phyloP scores from a whole-genome alignment of 1,140 invertebrate genomes.

The Drosophila athabasca region DNA sequence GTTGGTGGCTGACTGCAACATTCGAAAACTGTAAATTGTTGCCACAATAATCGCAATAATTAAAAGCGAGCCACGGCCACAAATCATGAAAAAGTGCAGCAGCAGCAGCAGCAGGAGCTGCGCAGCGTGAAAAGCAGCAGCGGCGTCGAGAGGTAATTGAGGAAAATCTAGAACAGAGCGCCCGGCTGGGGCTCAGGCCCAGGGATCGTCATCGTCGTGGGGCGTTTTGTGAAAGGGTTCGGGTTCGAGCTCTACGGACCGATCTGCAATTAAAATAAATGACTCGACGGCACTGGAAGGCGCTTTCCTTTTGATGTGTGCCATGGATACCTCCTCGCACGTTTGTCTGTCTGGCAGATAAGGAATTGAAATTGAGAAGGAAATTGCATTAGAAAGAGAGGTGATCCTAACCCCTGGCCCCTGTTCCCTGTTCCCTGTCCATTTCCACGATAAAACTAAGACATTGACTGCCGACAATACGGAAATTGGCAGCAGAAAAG shows the following conservation, averaged over 20 bases:
- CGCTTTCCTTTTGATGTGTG: not conserved
- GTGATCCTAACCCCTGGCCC: no score
- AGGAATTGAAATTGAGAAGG: not conserved
- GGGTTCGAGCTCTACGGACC: not conserved
- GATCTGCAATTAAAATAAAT: conserved; percentile 31
- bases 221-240: conserved; percentile 40
- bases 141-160: conserved; percentile 45
- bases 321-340: not conserved
- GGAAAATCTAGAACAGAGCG: conserved; percentile 61
- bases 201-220: conserved; percentile 27
- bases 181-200: conserved; percentile 12
- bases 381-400: no score
- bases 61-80: conserved; percentile 66
- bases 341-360: not conserved
- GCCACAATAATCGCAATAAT: conserved; percentile 79
- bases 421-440: no score
- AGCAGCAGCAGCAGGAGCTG: not conserved
- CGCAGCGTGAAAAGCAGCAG: conserved; percentile 22
- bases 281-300: conserved; percentile 18
- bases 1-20: conserved; percentile 24
- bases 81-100: conserved; percentile 54
- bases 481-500: no score
- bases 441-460: no score
- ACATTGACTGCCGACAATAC: no score
- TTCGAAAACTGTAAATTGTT: conserved; percentile 76